Evolutionary conservation across 2,113 vertebrate genomes (phyloP), one percentile per base, ranked within the genome.

Genomic region (Ahaetulla prasina): DNA sequence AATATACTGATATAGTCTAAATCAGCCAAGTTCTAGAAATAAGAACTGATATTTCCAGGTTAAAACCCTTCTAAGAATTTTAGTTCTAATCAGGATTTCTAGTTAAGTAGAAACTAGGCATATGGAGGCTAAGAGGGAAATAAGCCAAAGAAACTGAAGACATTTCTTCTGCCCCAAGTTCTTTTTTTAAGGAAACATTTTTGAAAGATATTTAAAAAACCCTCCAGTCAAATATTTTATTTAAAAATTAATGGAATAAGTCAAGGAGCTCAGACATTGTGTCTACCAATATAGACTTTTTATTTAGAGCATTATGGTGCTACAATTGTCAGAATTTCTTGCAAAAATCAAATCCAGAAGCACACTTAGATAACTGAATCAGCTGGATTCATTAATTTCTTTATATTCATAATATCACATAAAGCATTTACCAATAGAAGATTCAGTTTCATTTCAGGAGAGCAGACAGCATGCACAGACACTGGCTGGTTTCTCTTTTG

Each of bases 1-100:
- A 98, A 98, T 97, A 97, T 95, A 98, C 94, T 23, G 93, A 94
- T 90, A 95, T 88, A 93, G 95, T 95, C 90, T 90, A 95, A 96
- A 93, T 93, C 93, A 96, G 94, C 91, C 91, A 93, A 94, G 91
- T 93, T 91, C 91, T 63, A 68, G 27, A 89, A 87, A 86, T 87
- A 92, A 95, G 87, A 93, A 90, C 90, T 91, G 91, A 95, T 93
- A 92, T 87, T 95, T 96, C 94, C 52, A 91, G 4, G 4, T 93
- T 92, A 92, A 39, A 90, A 88, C 6, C 94, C 0, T 1, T 22
- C 90, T 90, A 91, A 94, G 84, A 94, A 94, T 91, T 93, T 88
- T 92, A 91, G 91, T 55, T 60, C 92, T 88, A 68, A 85, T 85
- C 74, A 49, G 55, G 95, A 92, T 49, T 93, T 86, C 93, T 87